Evolutionary conservation across 2,888 invertebrate species (phyloP), one percentile per base, ranked within the genome.

Genomic region (Chromoteleia sp.): DNA sequence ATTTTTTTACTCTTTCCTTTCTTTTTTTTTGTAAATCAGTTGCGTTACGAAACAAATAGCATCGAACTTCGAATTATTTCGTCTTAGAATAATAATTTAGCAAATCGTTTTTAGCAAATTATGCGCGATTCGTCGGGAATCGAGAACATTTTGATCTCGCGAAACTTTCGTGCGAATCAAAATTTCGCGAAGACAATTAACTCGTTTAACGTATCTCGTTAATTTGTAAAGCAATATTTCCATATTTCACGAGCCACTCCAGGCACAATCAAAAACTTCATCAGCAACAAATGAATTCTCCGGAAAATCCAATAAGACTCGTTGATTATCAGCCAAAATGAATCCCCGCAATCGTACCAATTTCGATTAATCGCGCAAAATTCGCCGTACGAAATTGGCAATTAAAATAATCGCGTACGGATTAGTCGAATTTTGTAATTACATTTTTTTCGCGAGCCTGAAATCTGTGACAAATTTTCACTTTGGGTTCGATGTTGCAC

Each of bases 341-440:
- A 77, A 77, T 77, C 45, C 68, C 56, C 41, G 52, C 76, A 54
- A 45, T 77, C 50, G 70, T 54, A 12, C 48, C 70, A 45, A 63
- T 77, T 63, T 48, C 70, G 77, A 70, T 77, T 63, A 77, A 70
- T 61, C 76, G 68, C 3, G 4, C 75, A 21, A 76, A 76, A 25
- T 67, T 68, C 52, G 56, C 30, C 43, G 2, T 0, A 1, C 36
- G 19, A 63, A 61, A 70, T 70, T 61, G 54, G 15, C 61, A 54
- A 39, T 68, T 63, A 67, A 65, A 75, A 58, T 75, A 63, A 65
- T 63, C 48, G 15, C 50, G 15, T 17, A 4, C 17, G 43, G 63
- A 74, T 56, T 65, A 73, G 17, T 43, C 15, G 14, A 8, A 8
- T 4, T 25, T 25, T 25, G 33, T 8, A 8, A 4, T 25, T 25